A percentile compares a stretch with the other conserved stretches of the same genome.
phyloP scores from a whole-genome alignment of 2,797 vertebrate genomes.

The Sphaeramia orbicularis region DNA sequence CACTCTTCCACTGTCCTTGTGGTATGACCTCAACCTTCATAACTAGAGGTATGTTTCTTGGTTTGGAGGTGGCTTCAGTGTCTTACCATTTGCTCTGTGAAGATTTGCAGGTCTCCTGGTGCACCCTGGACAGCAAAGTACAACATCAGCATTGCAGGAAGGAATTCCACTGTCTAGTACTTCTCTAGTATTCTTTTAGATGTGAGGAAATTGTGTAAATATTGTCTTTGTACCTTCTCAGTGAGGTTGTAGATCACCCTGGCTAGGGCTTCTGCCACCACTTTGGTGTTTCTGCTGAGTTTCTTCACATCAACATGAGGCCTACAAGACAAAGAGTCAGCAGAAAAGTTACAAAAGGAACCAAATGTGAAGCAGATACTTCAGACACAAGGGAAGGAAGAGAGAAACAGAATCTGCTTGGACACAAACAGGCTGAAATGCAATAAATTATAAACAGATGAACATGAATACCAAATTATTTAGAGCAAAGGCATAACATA shows the following conservation, averaged over 20 bases:
- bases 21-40: too few relatives aligned
- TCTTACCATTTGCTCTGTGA: constrained; percentile 98
- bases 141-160: not conserved
- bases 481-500: not conserved
- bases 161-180: not conserved
- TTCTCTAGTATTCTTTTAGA: not conserved
- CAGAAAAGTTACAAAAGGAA: constrained; percentile 28
- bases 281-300: constrained; percentile 92
- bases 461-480: not conserved
- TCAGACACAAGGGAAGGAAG: not conserved
- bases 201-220: not conserved
- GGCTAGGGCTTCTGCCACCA: constrained; percentile 94
- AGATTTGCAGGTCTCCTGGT: constrained; percentile 92
- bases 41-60: too few relatives aligned
- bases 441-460: constrained; percentile 13
- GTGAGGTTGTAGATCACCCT: constrained; percentile 98
- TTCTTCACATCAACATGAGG: constrained; percentile 91
- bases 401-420: constrained; percentile 6
- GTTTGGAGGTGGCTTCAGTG: not conserved
- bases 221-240: constrained; percentile 88
- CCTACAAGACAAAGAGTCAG: constrained; percentile 74
- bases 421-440: constrained; percentile 9
- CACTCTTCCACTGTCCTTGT: too few relatives aligned
- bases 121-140: constrained; percentile 85
- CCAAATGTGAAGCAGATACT: constrained; percentile 17